These are phyloP conservation scores for Drosophila merina DNA, from an alignment of 2,888 invertebrate species.

Conservation along the genomic window DNA sequence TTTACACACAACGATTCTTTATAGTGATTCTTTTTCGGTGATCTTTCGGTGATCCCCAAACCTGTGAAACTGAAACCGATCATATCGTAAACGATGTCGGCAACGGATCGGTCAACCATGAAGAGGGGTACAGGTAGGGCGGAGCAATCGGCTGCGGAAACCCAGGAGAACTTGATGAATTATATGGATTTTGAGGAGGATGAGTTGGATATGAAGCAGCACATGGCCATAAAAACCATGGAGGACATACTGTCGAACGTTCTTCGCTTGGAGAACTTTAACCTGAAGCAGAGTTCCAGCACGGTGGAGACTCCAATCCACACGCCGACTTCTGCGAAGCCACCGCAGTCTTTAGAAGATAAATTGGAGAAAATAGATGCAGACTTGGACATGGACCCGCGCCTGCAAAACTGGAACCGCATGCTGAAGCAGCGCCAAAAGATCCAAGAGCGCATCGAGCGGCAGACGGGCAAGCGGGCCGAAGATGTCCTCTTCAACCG, in stretches of 20 bases:
- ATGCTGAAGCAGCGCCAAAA: conserved; percentile 53
- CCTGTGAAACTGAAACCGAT: neutral
- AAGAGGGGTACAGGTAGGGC: neutral
- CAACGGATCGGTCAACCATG: too few species aligned
- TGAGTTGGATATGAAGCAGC: neutral
- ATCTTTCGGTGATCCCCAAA: neutral
- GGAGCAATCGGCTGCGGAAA: neutral
- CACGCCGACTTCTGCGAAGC: too few species aligned
- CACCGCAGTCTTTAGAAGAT: too few species aligned
- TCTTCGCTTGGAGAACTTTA: neutral
- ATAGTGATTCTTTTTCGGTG: neutral
- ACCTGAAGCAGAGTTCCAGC: conserved; percentile 5
- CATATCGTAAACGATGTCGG: neutral
- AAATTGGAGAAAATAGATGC: conserved; percentile 7
- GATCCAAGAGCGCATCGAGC: conserved; percentile 60
- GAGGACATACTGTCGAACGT: conserved; percentile 6
- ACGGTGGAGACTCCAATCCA: neutral
- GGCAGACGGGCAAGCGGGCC: conserved; percentile 58
- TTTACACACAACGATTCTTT: neutral
- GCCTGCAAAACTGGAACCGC: conserved; percentile 70
- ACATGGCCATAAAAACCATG: neutral
- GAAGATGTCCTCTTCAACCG: conserved; percentile 77
- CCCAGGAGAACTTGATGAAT: conserved; percentile 7
- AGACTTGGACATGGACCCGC: conserved; percentile 66
- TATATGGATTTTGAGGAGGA: neutral